Base-by-base conservation (phyloP, 2,888 invertebrate species). In the Ashinkailepas kermadecensis region DNA sequence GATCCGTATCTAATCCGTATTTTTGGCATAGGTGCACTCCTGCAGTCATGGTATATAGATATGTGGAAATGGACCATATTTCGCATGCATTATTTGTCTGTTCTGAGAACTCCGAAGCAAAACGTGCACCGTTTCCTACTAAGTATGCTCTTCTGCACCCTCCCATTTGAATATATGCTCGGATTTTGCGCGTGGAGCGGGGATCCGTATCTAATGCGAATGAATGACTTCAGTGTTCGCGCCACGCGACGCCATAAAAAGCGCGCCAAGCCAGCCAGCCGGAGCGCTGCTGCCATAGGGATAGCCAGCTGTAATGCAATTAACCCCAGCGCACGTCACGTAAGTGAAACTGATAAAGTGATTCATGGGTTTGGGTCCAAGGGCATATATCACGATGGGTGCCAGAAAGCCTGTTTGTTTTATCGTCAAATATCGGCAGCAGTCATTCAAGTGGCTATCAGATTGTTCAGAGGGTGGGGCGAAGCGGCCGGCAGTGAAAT, bases 321-420 rank as follows among this genome's bases (percentile, higher is more conserved):
- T 70, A 70, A 70, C 70, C 70, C 39, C 70, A 0, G 39, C 39
- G 70, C 15, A 39, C 70, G 10, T 4, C 70, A 39, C n/a, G 39
- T 70, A 70, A 70, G 70, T 70, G 70, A 70, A 70, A 70, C 70
- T 70, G 70, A 70, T 70, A 70, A 39, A 25, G 39, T 39, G 70
- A 70, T 25, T 39, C 11, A 39, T 39, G 70, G 25, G 12, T 39
- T 25, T 21, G 25, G 13, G 39, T 6, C 39, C 23, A 65, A 39
- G 39, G 10, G 39, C 39, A 39, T 70, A 25, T 15, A 23, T 23
- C 70, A 13, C 13, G 23, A 15, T 7, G 39, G 70, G 70, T 11
- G 23, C 11, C 65, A 23, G 62, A 23, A 9, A 67, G 70, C 39
- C 70, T 15, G 70, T 70, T 70, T 39, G 70, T 13, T 39, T 70